Evolutionary conservation across 1,140 invertebrate species (phyloP).

Genomic region (Drosophila ogumai): DNA sequence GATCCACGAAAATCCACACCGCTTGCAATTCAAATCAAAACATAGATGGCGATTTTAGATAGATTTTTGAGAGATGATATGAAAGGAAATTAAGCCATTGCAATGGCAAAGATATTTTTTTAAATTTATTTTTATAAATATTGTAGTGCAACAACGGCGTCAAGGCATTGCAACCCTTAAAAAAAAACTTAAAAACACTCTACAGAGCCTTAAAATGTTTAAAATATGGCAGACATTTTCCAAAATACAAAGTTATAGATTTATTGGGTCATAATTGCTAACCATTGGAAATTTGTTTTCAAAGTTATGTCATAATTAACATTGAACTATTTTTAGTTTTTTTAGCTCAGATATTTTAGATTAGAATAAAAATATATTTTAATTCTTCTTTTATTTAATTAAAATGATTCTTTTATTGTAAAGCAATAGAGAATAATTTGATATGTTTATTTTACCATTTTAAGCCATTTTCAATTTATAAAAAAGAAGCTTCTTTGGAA

Average conservation of each 20-base stretch:
- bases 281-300: not conserved
- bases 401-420: too few relatives aligned
- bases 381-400: too few relatives aligned
- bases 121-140: too few relatives aligned
- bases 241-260: not conserved
- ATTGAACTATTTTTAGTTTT: not conserved
- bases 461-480: too few relatives aligned
- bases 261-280: not conserved
- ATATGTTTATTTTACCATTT: too few relatives aligned
- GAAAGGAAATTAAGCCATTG: too few relatives aligned
- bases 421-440: too few relatives aligned
- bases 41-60: slow-evolving; percentile 9
- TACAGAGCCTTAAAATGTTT: not conserved
- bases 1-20: not conserved
- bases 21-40: not conserved
- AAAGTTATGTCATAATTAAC: not conserved
- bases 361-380: not conserved
- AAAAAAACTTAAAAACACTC: not conserved
- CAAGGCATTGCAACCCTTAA: not conserved
- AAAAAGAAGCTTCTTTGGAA: too few relatives aligned
- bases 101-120: too few relatives aligned
- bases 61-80: not conserved
- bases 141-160: too few relatives aligned
- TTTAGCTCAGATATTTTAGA: not conserved
- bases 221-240: not conserved